These are phyloP conservation scores for Copsychus sechellarum DNA, from an alignment of 2,113 vertebrate species.

Conservation along the genomic window DNA sequence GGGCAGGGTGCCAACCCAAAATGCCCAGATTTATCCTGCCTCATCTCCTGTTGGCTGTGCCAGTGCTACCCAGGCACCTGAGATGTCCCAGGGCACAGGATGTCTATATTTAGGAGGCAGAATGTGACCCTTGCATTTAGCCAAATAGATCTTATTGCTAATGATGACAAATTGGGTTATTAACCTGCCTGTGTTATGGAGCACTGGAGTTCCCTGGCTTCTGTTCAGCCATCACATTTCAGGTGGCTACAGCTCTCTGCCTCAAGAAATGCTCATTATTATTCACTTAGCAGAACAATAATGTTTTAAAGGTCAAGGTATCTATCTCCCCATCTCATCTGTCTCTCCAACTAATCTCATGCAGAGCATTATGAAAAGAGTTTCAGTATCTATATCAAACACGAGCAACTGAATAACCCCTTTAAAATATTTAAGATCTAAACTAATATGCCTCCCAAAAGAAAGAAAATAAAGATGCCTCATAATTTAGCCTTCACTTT, in stretches of 20 bases:
- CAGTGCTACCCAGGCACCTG: background rate
- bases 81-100: background rate
- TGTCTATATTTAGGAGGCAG: background rate
- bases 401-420: background rate
- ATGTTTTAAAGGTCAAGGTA: slow-evolving; percentile 51
- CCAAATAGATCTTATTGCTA: background rate
- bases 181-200: background rate
- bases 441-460: background rate
- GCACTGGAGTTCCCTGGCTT: background rate
- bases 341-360: slow-evolving; percentile 10
- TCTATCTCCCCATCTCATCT: slow-evolving; percentile 33
- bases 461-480: background rate
- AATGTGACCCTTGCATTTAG: background rate
- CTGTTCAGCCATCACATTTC: slow-evolving; percentile 51
- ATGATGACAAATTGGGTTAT: slow-evolving; percentile 37
- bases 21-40: background rate
- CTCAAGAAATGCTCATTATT: slow-evolving; percentile 46
- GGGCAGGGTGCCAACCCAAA: background rate
- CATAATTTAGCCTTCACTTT: background rate
- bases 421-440: slow-evolving; percentile 35
- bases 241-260: background rate
- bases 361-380: background rate
- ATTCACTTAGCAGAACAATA: slow-evolving; percentile 57
- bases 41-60: background rate
- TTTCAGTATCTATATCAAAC: background rate